Conservation (phyloP, 1,140 invertebrate genomes). For the Calephelis nemesis region DNA sequence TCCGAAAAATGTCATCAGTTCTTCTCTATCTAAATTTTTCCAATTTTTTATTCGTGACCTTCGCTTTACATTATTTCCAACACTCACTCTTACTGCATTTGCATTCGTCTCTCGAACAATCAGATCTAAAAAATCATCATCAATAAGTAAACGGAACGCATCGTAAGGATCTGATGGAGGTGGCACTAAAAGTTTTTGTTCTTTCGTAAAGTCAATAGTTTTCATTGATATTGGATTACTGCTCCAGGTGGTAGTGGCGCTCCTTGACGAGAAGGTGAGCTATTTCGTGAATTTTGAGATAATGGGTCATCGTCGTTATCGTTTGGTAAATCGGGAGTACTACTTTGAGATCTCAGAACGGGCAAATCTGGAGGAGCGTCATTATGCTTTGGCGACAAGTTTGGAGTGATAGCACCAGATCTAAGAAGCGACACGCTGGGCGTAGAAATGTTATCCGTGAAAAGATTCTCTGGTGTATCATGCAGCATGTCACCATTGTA, state of each 20-base stretch:
- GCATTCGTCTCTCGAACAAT: neutral
- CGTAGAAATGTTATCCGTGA: slow-evolving; percentile 20
- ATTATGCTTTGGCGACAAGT: slow-evolving; percentile 24
- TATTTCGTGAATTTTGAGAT: too few species aligned
- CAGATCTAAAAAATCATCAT: too few species aligned
- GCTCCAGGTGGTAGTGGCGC: too few species aligned
- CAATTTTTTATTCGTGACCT: neutral
- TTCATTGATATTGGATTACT: too few species aligned
- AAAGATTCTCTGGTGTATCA: slow-evolving; percentile 26
- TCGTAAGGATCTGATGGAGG: too few species aligned
- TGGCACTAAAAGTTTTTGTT: too few species aligned
- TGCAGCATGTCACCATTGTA: slow-evolving; percentile 24
- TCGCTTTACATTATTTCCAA: slow-evolving; percentile 33
- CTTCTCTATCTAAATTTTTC: too few species aligned
- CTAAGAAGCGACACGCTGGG: slow-evolving; percentile 27
- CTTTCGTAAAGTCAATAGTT: too few species aligned
- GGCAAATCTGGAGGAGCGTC: slow-evolving; percentile 19
- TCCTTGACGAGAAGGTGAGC: too few species aligned
- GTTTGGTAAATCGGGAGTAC: slow-evolving; percentile 26
- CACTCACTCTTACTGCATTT: slow-evolving; percentile 27
- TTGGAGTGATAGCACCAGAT: slow-evolving; percentile 22
- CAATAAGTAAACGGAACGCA: too few species aligned
- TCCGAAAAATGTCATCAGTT: too few species aligned
- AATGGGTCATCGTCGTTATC: neutral
- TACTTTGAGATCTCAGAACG: slow-evolving; percentile 23